A percentile compares a stretch with the other conserved stretches of the same genome.
phyloP scores from a whole-genome alignment of 2,113 vertebrate genomes.

The Coryphaenoides rupestris region DNA sequence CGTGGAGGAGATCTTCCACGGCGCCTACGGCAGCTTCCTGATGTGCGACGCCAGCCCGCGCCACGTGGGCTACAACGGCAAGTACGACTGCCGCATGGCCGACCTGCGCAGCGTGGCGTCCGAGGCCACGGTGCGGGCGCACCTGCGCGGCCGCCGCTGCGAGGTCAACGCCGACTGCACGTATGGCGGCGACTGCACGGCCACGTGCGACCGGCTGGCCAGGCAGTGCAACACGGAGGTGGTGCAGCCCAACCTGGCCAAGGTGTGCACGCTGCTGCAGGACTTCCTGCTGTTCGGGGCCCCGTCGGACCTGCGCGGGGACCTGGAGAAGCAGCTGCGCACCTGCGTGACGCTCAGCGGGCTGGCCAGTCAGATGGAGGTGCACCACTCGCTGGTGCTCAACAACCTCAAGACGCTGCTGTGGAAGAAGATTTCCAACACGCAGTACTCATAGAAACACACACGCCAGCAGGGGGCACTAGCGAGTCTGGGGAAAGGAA shows the following conservation, averaged over 20 bases:
- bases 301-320: slow-evolving; percentile 75
- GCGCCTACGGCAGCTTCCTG: slow-evolving; percentile 88
- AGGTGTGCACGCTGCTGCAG: slow-evolving; percentile 86
- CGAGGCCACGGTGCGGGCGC: slow-evolving; percentile 79
- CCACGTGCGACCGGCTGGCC: slow-evolving; percentile 86
- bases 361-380: slow-evolving; percentile 93
- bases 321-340: slow-evolving; percentile 88
- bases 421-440: slow-evolving; percentile 95
- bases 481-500: no score
- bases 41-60: slow-evolving; percentile 85
- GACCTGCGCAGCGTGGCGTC: slow-evolving; percentile 86
- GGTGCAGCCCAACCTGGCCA: slow-evolving; percentile 93
- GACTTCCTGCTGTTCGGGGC: slow-evolving; percentile 87
- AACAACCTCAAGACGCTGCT: slow-evolving; percentile 95
- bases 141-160: slow-evolving; percentile 85
- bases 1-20: slow-evolving; percentile 95
- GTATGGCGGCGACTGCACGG: slow-evolving; percentile 85
- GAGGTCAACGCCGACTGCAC: slow-evolving; percentile 90
- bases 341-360: slow-evolving; percentile 93
- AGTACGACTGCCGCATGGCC: slow-evolving; percentile 91
- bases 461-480: neutral
- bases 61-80: slow-evolving; percentile 86
- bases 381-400: slow-evolving; percentile 91
- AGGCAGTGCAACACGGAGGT: slow-evolving; percentile 90
- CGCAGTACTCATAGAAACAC: slow-evolving; percentile 87